A percentile compares a stretch with the other conserved stretches of the same genome.
phyloP scores from a whole-genome alignment of 2,888 invertebrate genomes.

The Mechanitis messenoides region DNA sequence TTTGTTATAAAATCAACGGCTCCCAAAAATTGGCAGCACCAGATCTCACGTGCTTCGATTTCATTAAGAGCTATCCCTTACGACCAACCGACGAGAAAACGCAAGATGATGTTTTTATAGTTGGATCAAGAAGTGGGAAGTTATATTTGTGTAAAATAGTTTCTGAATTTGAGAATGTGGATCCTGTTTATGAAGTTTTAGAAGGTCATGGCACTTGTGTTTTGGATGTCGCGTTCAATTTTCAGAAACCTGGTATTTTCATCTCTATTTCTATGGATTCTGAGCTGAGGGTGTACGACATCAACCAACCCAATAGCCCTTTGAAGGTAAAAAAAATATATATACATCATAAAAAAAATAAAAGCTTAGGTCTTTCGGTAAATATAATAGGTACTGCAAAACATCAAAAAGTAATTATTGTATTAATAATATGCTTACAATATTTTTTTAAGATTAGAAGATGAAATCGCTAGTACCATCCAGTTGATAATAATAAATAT shows the following conservation, averaged over 20 bases:
- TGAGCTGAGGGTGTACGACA: conserved; percentile 56
- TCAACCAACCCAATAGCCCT: conserved; percentile 45
- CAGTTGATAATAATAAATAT: neutral
- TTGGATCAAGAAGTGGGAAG: conserved; percentile 51
- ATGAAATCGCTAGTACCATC: too few species aligned
- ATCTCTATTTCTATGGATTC: conserved; percentile 60
- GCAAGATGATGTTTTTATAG: conserved; percentile 54
- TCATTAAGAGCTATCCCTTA: conserved; percentile 48
- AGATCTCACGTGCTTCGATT: conserved; percentile 62
- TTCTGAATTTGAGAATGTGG: conserved; percentile 34
- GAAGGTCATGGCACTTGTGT: conserved; percentile 53
- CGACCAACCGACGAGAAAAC: conserved; percentile 47
- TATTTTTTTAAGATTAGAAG: too few species aligned
- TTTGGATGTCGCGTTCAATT: conserved; percentile 51
- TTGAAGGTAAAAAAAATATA: conserved; percentile 45
- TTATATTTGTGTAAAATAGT: conserved; percentile 52
- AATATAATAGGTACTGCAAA: too few species aligned
- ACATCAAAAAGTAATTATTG: too few species aligned
- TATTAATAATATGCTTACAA: too few species aligned
- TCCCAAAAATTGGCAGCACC: conserved; percentile 41
- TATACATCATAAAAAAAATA: too few species aligned
- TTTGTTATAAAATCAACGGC: conserved; percentile 48
- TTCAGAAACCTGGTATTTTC: conserved; percentile 51
- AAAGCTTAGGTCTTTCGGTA: too few species aligned
- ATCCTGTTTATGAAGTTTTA: conserved; percentile 51